Conservation (phyloP, 2,797 vertebrate species). For the Pangasius krempfi region DNA sequence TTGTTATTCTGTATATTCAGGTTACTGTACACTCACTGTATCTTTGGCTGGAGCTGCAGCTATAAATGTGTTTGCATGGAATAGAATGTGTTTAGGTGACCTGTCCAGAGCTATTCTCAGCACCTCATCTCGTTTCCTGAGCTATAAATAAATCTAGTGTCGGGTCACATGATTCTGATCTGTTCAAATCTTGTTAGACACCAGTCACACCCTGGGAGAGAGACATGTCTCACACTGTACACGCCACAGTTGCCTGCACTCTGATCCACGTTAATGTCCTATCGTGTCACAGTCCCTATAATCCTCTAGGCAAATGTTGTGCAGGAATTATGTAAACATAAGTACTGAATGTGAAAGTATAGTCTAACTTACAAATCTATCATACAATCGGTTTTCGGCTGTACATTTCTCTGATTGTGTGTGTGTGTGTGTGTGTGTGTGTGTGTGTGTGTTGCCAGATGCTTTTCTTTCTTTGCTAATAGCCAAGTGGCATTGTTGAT, state of each 20-base stretch:
- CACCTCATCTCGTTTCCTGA: conserved; percentile 22
- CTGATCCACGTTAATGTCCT: not conserved
- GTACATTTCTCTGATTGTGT: not conserved
- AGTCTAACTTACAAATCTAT: not conserved
- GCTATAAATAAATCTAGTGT: conserved; percentile 58
- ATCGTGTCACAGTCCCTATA: not conserved
- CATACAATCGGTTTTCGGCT: not conserved
- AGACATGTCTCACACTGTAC: not conserved
- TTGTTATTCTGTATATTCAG: not conserved
- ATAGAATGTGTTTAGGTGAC: conserved; percentile 19
- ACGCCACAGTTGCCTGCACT: not conserved
- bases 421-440: not conserved
- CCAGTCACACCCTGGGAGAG: not conserved
- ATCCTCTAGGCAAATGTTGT: not conserved
- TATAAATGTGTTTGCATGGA: conserved; percentile 20
- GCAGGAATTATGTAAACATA: not conserved
- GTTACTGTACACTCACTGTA: conserved; percentile 31
- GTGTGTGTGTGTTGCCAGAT: not conserved
- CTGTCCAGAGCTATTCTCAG: conserved; percentile 36
- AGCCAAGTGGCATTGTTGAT: not conserved
- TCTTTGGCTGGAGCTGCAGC: conserved; percentile 9
- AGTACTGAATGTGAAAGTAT: not conserved
- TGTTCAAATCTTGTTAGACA: conserved; percentile 48
- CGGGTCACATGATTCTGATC: conserved; percentile 60
- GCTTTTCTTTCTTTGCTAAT: not conserved